Conservation (phyloP, 2,888 invertebrate genomes). For the Drosophila greeni region DNA sequence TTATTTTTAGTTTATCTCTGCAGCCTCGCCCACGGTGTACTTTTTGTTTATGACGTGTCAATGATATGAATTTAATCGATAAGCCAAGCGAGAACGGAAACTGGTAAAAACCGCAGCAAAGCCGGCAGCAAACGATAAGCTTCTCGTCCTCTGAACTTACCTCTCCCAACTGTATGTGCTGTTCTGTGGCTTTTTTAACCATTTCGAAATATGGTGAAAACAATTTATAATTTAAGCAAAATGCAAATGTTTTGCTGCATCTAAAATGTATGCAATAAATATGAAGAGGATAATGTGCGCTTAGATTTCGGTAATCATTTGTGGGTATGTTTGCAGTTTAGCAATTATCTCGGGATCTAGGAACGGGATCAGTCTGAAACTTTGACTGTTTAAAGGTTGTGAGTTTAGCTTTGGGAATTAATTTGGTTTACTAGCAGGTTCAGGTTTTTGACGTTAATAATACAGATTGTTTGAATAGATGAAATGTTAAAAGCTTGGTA, state of each 20-base stretch:
- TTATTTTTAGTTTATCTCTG: constrained; percentile 34
- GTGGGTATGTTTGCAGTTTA: background rate
- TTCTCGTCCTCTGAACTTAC: constrained; percentile 14
- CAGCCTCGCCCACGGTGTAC: constrained; percentile 1
- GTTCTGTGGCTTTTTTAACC: constrained; percentile 30
- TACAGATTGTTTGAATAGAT: background rate
- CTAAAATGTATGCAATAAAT: constrained; percentile 24
- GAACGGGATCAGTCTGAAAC: background rate
- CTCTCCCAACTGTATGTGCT: background rate
- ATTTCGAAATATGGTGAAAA: constrained; percentile 27
- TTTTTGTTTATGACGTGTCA: constrained; percentile 41
- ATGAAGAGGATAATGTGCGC: constrained; percentile 7
- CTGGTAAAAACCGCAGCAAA: constrained; percentile 33
- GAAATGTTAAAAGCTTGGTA: background rate
- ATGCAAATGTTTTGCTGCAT: constrained; percentile 12
- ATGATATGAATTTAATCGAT: constrained; percentile 41
- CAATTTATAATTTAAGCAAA: constrained; percentile 35
- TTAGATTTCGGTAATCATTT: constrained; percentile 4
- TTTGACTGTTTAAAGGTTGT: background rate
- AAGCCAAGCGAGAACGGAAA: constrained; percentile 33
- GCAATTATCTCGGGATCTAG: background rate
- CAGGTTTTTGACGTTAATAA: background rate
- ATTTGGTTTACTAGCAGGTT: background rate
- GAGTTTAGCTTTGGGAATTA: background rate
- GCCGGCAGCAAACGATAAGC: constrained; percentile 34